Evolutionary conservation across 2,888 invertebrate species (phyloP).

Genomic region (Meiosimyza platycephala): DNA sequence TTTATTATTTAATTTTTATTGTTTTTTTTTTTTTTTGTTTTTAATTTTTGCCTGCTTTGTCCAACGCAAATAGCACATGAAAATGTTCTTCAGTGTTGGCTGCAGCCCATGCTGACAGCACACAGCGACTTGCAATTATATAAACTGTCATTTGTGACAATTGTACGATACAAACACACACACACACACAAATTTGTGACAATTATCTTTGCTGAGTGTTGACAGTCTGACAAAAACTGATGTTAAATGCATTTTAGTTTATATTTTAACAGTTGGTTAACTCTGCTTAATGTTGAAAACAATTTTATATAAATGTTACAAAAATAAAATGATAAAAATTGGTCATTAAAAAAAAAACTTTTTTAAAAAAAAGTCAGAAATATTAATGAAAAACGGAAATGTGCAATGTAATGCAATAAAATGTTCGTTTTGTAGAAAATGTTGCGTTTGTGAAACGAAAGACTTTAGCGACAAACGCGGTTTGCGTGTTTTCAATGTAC

Average conservation of each 20-base stretch:
- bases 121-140: not conserved
- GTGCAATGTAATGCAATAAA: too few relatives aligned
- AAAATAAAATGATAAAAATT: not conserved
- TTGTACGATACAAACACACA: not conserved
- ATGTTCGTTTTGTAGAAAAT: too few relatives aligned
- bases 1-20: not conserved
- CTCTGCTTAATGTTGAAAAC: slow-evolving; percentile 60
- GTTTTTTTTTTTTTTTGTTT: not conserved
- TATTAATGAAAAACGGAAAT: too few relatives aligned
- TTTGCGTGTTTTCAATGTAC: too few relatives aligned
- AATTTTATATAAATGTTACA: slow-evolving; percentile 41
- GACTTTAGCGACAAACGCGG: too few relatives aligned
- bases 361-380: too few relatives aligned
- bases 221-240: slow-evolving; percentile 51
- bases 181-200: not conserved
- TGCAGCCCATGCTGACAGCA: not conserved
- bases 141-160: slow-evolving; percentile 9
- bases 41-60: slow-evolving; percentile 9
- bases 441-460: too few relatives aligned
- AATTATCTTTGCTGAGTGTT: slow-evolving; percentile 44
- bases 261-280: slow-evolving; percentile 64
- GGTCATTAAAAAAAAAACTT: too few relatives aligned
- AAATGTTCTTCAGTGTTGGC: not conserved
- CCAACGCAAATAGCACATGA: slow-evolving; percentile 18
- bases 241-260: slow-evolving; percentile 63